Evolutionary conservation across 2,797 vertebrate genomes (phyloP), one percentile per base, ranked within the genome.

Genomic region (Australoheros facetus): DNA sequence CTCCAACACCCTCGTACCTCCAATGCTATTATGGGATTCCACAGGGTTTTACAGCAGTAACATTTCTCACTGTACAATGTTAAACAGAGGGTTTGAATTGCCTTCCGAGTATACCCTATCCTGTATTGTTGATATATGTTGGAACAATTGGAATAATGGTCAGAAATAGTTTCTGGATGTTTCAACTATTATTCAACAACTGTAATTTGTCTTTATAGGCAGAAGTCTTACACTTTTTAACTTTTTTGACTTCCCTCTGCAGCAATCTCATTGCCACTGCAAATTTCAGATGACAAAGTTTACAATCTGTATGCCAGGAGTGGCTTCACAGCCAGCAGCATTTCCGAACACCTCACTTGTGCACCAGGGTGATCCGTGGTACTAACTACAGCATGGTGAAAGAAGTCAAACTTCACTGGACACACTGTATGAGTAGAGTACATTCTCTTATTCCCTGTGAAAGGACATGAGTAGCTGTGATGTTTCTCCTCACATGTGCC

Each of bases 351-450:
- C 69, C 56, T 58, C 48, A 75, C 5, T 32, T 2, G 23, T 30
- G 51, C 4, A 9, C 14, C 12, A 3, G 51, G 23, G 42, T 79
- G 56, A 59, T 77, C 30, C 42, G 28, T 4, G 14, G 70, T 54
- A 74, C 78, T 8, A 7, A 78, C 62, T 34, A 51, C 56, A 77
- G 66, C 71, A 45, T 5, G 28, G 37, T 79, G 58, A 83, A 69
- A 71, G 79, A 79, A 39, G 32, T 37, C 79, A 32, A 48, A 78
- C 71, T 42, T 71, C 30, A 80, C 81, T 83, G 62, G 74, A 84
- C 51, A 77, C 76, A 32, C 32, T 69, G 58, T 28, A 26, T 12
- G 39, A 79, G 71, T 42, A 32, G 30, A 83, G n/a, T 37, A 28
- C 32, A 78, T 80, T 69, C 19, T 48, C 71, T 32, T 60, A 73